Conservation (phyloP, 2,888 invertebrate genomes). For the Sthenelais limicola region DNA sequence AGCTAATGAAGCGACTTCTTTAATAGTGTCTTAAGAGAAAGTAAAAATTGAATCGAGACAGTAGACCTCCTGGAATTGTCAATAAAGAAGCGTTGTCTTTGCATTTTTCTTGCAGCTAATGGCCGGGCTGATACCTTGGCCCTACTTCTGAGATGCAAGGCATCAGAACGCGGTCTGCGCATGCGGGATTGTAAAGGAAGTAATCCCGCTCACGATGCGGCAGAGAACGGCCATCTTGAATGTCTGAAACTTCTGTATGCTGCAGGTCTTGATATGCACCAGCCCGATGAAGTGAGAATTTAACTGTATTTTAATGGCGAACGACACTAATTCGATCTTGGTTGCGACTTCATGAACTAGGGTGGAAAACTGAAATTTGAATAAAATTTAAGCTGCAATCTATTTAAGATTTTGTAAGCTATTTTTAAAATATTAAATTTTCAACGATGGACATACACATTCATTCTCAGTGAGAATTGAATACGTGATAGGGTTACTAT, state of each 20-base stretch:
- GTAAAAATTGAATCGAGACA: too few species aligned
- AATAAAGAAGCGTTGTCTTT: too few species aligned
- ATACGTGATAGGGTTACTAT: too few species aligned
- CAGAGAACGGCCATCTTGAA: conserved; percentile 79
- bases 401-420: neutral
- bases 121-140: conserved; percentile 81
- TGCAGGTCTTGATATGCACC: conserved; percentile 52
- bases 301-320: neutral
- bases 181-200: conserved; percentile 87
- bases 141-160: conserved; percentile 87
- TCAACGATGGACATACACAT: too few species aligned
- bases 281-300: conserved; percentile 50
- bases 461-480: too few species aligned
- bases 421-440: too few species aligned
- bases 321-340: too few species aligned
- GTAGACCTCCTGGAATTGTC: too few species aligned
- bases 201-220: conserved; percentile 90
- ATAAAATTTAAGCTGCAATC: neutral
- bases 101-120: conserved; percentile 71
- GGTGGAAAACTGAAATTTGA: neutral
- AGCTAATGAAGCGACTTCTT: too few species aligned
- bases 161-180: conserved; percentile 75
- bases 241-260: conserved; percentile 53
- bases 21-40: too few species aligned
- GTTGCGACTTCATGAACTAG: too few species aligned